Evolutionary conservation across 1,140 invertebrate genomes (phyloP).

Genomic region (Contarinia nasturtii): DNA sequence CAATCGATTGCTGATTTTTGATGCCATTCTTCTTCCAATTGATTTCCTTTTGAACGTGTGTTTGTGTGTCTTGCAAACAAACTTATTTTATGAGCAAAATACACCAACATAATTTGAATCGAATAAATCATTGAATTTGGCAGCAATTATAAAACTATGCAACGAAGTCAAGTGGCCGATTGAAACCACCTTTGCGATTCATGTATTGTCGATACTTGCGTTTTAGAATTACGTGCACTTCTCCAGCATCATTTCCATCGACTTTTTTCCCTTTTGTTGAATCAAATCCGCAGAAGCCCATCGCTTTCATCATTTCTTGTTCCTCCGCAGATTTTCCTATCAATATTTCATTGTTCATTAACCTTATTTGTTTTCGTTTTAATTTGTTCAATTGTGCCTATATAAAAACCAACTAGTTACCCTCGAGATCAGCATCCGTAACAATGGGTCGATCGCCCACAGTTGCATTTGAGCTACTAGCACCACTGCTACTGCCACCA

Average conservation of each 20-base stretch:
- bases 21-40: too few relatives aligned
- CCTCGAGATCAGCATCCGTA: conserved; percentile 25
- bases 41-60: too few relatives aligned
- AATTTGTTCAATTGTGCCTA: too few relatives aligned
- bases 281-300: conserved; percentile 93
- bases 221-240: conserved; percentile 88
- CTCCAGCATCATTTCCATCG: conserved; percentile 77
- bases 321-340: conserved; percentile 76
- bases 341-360: too few relatives aligned
- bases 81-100: background rate
- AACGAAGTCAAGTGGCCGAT: conserved; percentile 90
- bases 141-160: conserved; percentile 30
- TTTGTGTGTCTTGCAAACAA: background rate
- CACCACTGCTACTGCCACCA: background rate
- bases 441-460: conserved; percentile 17
- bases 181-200: conserved; percentile 98
- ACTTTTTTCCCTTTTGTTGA: conserved; percentile 92
- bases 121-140: background rate
- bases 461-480: conserved; percentile 3
- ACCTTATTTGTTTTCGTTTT: too few relatives aligned
- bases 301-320: conserved; percentile 86
- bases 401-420: too few relatives aligned
- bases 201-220: conserved; percentile 97
- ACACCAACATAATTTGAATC: background rate
- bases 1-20: background rate